Base-by-base conservation (phyloP, 2,888 invertebrate species). In the Caenorhabditis sulstoni region DNA sequence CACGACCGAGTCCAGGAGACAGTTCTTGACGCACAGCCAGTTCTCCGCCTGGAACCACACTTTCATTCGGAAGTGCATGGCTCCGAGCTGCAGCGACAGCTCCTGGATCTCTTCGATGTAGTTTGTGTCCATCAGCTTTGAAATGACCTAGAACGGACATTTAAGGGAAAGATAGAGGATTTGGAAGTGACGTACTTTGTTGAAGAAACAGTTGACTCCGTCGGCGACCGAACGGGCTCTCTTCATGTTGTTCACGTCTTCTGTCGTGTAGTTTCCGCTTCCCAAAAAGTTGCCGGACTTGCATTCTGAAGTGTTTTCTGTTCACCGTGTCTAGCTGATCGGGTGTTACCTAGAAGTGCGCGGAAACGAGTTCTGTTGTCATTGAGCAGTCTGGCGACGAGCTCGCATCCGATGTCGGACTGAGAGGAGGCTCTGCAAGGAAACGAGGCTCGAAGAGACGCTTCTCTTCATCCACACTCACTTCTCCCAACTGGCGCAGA, bases 1-100 rank as follows among this genome's bases (percentile, higher is more conserved):
- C 9, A 82, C 62, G 41, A 82, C 75, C 11, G 80, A 75, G 59
- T 82, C 82, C 12, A 82, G 61, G 8, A 82, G 78, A 65, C 80
- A 79, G 50, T 82, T 82, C 45, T 82, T 82, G 37, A 82, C 82
- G 58, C 82, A 82, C 11, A 82, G 65, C 82, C 82, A 82, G 52
- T 82, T 82, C 35, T 82, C 82, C 14, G 82, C 82, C 57, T 82
- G 78, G 23, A 82, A 82, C 80, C 80, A 82, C 11, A 82, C 82
- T 37, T 79, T 74, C 74, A 75, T 78, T 20, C 78, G 55, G 57
- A 80, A 82, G 44, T 82, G 82, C 71, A 80, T 70, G 50, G 82
- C 82, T n/a, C 82, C 82, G 9, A 82, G 67, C 47, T 80, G 78
- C 20, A 78, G 67, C n/a, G 80, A 78, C 39, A 80, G 64, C 20